Conservation (phyloP, 1,140 invertebrate species). For the Drosophila repletoides region DNA sequence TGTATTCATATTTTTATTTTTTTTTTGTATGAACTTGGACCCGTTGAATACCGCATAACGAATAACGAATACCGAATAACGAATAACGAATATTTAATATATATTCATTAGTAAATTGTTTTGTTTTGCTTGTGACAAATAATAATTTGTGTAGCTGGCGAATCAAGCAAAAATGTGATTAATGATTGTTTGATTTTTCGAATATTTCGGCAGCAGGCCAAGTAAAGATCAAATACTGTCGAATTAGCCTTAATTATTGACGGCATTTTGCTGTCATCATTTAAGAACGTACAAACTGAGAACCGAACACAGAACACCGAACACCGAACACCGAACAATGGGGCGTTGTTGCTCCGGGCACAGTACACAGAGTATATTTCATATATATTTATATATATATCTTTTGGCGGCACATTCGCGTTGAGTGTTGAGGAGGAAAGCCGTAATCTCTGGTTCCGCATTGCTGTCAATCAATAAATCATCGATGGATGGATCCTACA, state of each 20-base stretch:
- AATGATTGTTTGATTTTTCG: constrained; percentile 65
- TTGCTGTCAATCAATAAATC: constrained; percentile 51
- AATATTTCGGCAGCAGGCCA: constrained; percentile 41
- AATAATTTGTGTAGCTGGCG: constrained; percentile 35
- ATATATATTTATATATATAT: not conserved
- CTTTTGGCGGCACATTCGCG: constrained; percentile 34
- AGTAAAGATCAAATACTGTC: constrained; percentile 41
- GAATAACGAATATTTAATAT: constrained; percentile 28
- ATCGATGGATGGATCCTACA: no score
- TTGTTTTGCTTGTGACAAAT: constrained; percentile 72
- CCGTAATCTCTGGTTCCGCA: constrained; percentile 66
- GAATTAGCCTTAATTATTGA: constrained; percentile 69
- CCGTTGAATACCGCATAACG: no score
- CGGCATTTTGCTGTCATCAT: constrained; percentile 51
- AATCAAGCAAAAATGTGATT: constrained; percentile 42
- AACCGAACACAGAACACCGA: not conserved
- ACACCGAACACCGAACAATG: constrained; percentile 1
- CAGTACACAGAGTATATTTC: no score
- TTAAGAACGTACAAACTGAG: constrained; percentile 3
- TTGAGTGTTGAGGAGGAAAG: constrained; percentile 19
- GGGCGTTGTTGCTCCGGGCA: constrained; percentile 36
- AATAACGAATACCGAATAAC: not conserved
- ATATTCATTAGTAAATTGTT: constrained; percentile 67
- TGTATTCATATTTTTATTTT: constrained; percentile 18
- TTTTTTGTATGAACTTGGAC: constrained; percentile 30